A percentile compares a stretch with the other conserved stretches of the same genome.
Evolutionary conservation across 2,888 invertebrate species (phyloP).

Genomic region (Catonia carolina): DNA sequence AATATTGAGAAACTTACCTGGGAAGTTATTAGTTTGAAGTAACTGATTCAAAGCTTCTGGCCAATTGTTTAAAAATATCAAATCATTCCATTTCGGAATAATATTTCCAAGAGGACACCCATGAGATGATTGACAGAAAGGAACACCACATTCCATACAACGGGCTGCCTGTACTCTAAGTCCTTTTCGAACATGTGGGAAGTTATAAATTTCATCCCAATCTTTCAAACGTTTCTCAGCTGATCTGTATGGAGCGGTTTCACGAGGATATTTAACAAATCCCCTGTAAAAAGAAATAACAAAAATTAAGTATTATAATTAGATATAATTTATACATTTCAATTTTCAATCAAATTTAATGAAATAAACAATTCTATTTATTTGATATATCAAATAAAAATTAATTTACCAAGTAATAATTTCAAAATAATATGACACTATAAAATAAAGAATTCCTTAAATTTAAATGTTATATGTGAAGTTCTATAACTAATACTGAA

Average conservation of each 20-base stretch:
- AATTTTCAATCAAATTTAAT: no score
- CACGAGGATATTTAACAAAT: conserved; percentile 93
- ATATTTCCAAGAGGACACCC: conserved; percentile 98
- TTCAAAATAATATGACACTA: no score
- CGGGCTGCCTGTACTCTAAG: conserved; percentile 85
- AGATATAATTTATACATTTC: no score
- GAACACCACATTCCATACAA: conserved; percentile 99
- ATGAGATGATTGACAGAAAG: conserved; percentile 90
- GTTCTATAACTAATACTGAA: no score
- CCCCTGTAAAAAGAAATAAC: no score
- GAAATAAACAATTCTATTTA: no score
- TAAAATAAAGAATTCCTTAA: no score
- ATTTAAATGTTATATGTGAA: no score
- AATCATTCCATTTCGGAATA: conserved; percentile 98
- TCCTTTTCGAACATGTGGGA: conserved; percentile 77
- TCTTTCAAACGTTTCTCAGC: conserved; percentile 80
- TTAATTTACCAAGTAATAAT: no score
- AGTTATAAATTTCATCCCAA: conserved; percentile 96
- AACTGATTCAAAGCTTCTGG: conserved; percentile 86
- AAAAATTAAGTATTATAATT: no score
- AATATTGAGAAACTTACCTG: conserved; percentile 51
- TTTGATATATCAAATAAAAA: no score
- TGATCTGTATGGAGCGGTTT: conserved; percentile 77
- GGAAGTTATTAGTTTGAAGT: conserved; percentile 97
- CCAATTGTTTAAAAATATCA: conserved; percentile 93